A percentile compares a stretch with the other conserved stretches of the same genome.
phyloP scores from a whole-genome alignment of 2,113 vertebrate genomes.

The Perca fluviatilis region DNA sequence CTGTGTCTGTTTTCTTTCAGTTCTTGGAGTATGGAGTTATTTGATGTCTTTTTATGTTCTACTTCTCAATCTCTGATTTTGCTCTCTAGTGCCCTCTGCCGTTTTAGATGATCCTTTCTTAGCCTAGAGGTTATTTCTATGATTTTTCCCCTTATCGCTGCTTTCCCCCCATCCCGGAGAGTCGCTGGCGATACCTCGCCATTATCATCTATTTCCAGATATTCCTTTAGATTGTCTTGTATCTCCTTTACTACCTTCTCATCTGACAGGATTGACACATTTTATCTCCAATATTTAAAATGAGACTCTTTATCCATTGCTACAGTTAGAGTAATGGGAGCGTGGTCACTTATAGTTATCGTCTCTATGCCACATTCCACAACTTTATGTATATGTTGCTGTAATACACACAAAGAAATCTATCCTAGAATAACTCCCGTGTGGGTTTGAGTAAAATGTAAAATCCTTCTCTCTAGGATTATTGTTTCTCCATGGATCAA shows the following conservation, averaged over 20 bases:
- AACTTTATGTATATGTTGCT: constrained; percentile 16
- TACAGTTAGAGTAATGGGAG: not conserved
- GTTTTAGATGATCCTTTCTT: too few relatives aligned
- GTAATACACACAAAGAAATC: constrained; percentile 1
- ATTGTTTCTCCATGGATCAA: constrained; percentile 16
- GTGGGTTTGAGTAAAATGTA: constrained; percentile 1
- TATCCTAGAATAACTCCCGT: constrained; percentile 16
- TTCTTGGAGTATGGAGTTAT: not conserved
- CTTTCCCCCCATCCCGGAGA: constrained; percentile 7
- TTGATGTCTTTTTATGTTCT: constrained; percentile 7
- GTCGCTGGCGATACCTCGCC: not conserved
- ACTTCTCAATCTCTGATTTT: not conserved
- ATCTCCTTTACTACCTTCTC: not conserved
- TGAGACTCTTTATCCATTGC: not conserved
- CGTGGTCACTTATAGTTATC: constrained; percentile 18
- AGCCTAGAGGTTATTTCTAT: too few relatives aligned
- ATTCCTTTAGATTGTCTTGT: constrained; percentile 25
- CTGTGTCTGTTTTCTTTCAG: not conserved
- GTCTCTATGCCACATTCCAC: not conserved
- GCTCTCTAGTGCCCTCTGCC: too few relatives aligned
- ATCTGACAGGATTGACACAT: constrained; percentile 23
- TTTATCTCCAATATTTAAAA: constrained; percentile 36
- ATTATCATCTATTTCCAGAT: constrained; percentile 37
- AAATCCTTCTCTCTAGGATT: not conserved
- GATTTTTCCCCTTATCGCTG: too few relatives aligned